A percentile compares a stretch with the other conserved stretches of the same genome.
Conservation (phyloP, 2,888 invertebrate species). For the Cremastobaeus sp. region DNA sequence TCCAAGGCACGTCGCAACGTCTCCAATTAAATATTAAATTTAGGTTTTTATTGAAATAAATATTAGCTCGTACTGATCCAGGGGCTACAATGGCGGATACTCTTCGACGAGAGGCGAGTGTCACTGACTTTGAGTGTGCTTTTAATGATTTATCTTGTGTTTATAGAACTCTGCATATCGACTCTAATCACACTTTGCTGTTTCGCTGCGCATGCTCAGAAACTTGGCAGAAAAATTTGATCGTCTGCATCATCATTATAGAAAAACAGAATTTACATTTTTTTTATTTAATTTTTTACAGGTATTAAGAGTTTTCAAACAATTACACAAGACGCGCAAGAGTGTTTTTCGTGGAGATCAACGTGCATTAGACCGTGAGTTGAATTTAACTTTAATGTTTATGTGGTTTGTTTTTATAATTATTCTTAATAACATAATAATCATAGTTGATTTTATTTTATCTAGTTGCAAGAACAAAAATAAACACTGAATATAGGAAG, state of each 20-base stretch:
- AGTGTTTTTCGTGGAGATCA: slow-evolving; percentile 84
- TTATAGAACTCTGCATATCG: too few relatives aligned
- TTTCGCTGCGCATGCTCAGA: slow-evolving; percentile 2
- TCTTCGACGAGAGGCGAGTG: slow-evolving; percentile 36
- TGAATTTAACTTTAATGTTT: slow-evolving; percentile 3
- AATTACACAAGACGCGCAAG: slow-evolving; percentile 84
- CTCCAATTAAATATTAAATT: too few relatives aligned
- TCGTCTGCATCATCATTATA: too few relatives aligned
- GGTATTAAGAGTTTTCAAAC: slow-evolving; percentile 86
- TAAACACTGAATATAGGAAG: slow-evolving; percentile 87
- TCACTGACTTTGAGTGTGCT: too few relatives aligned
- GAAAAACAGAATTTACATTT: too few relatives aligned
- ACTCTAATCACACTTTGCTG: too few relatives aligned
- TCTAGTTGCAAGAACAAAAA: slow-evolving; percentile 83
- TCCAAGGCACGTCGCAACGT: neutral
- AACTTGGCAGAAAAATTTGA: too few relatives aligned
- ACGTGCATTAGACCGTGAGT: slow-evolving; percentile 80
- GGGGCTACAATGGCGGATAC: slow-evolving; percentile 12
- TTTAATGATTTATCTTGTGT: neutral
- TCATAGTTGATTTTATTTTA: slow-evolving; percentile 2
- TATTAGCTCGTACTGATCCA: neutral
- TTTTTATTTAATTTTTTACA: slow-evolving; percentile 69
- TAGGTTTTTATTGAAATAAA: neutral
- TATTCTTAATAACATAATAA: neutral
- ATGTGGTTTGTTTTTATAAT: neutral